phyloP scores from a whole-genome alignment of 2,797 vertebrate species.

The Lepidocolaptes lacrymiger region DNA sequence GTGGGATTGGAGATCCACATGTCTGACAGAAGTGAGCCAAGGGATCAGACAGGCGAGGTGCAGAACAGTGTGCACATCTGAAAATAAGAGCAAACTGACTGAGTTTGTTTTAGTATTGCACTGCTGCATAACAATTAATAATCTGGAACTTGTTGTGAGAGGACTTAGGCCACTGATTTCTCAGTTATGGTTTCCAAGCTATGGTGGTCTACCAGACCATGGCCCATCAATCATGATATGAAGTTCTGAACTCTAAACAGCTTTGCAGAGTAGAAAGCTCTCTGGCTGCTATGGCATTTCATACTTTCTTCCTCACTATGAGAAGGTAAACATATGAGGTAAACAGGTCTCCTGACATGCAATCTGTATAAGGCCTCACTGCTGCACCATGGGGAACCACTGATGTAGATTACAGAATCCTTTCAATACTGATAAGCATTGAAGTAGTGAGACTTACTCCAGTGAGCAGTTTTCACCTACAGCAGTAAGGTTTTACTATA shows the following conservation, averaged over 20 bases:
- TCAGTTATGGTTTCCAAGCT: background rate
- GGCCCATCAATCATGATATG: fast-evolving
- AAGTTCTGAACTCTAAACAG: background rate
- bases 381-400: background rate
- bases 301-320: background rate
- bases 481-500: background rate
- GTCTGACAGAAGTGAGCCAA: constrained; percentile 86
- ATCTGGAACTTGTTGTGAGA: background rate
- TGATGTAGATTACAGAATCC: background rate
- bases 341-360: background rate
- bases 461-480: background rate
- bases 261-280: background rate
- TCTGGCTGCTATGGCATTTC: background rate
- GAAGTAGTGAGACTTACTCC: background rate
- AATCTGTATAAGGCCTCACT: background rate
- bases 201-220: background rate
- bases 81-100: constrained; percentile 25
- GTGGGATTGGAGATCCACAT: constrained; percentile 82
- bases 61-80: constrained; percentile 85
- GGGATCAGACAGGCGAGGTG: constrained; percentile 81
- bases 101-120: background rate
- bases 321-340: background rate
- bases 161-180: background rate
- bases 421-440: background rate
- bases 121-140: background rate